phyloP scores from a whole-genome alignment of 2,888 invertebrate genomes.

The Nematopogon swammerdamellus region DNA sequence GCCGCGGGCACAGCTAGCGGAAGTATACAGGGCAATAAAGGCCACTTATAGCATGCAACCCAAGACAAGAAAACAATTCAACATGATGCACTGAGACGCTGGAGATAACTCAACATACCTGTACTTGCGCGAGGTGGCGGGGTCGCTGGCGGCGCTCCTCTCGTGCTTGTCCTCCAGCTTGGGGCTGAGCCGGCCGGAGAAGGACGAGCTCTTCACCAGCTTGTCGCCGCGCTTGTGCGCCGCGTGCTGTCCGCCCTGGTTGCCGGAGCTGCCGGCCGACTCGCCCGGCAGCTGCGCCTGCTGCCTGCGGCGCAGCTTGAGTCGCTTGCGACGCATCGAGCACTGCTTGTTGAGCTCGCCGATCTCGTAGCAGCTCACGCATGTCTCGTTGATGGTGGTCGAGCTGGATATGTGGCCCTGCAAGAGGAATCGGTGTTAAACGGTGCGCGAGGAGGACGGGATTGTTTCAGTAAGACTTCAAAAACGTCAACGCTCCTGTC shows the following conservation, averaged over 20 bases:
- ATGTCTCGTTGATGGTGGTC: constrained; percentile 51
- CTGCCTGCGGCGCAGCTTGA: constrained; percentile 31
- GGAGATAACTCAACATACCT: too few relatives aligned
- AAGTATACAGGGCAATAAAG: too few relatives aligned
- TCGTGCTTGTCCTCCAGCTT: constrained; percentile 57
- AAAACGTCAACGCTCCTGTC: too few relatives aligned
- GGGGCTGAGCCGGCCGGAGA: constrained; percentile 61
- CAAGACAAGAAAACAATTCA: too few relatives aligned
- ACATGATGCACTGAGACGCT: too few relatives aligned
- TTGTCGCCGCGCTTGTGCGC: constrained; percentile 30
- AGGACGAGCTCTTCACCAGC: constrained; percentile 71
- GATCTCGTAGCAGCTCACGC: constrained; percentile 50
- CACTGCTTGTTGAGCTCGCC: constrained; percentile 38
- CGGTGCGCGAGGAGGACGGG: too few relatives aligned
- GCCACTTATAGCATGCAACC: too few relatives aligned
- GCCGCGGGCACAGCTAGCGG: too few relatives aligned
- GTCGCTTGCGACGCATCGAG: constrained; percentile 39
- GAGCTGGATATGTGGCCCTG: constrained; percentile 52
- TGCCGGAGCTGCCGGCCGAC: constrained; percentile 9
- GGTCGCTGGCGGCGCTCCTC: constrained; percentile 61
- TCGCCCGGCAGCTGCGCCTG: constrained; percentile 13
- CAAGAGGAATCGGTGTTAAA: too few relatives aligned
- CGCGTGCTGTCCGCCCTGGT: constrained; percentile 17
- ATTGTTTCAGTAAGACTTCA: too few relatives aligned
- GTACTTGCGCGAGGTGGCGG: constrained; percentile 56